Conservation (phyloP, 92 coral and sea anemone genomes). For the Heteractis magnifica region DNA sequence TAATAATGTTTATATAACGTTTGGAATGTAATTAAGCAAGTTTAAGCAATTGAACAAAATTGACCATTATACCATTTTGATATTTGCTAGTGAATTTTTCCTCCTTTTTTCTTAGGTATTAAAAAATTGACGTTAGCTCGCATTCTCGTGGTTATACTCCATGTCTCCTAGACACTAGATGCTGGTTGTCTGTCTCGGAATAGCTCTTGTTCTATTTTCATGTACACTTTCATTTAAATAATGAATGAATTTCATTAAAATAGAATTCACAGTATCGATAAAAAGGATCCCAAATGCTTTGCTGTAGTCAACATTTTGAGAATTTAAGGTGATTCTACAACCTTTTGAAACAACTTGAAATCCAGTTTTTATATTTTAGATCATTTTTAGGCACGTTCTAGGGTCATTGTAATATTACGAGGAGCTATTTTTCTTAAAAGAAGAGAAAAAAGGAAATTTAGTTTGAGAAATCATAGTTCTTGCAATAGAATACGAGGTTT, state of each 20-base stretch:
- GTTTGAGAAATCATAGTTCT: no score
- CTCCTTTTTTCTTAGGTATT: not conserved
- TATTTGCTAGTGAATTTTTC: not conserved
- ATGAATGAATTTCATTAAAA: not conserved
- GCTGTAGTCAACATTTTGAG: not conserved
- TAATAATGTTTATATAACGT: not conserved
- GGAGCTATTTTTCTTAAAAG: no score
- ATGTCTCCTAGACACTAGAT: not conserved
- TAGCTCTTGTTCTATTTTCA: not conserved
- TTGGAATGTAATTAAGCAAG: not conserved
- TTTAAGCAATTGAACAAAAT: not conserved
- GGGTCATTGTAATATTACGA: no score
- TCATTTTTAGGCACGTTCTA: no score
- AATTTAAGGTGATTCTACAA: not conserved
- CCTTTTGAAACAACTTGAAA: no score
- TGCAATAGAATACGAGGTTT: no score
- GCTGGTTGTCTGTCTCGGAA: not conserved
- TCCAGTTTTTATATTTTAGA: no score
- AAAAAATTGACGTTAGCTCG: not conserved
- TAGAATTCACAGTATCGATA: not conserved
- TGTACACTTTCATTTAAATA: not conserved
- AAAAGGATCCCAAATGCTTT: not conserved
- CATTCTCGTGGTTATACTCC: not conserved
- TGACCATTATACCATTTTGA: not conserved
- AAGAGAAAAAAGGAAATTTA: no score